phyloP scores from a whole-genome alignment of 1,140 invertebrate genomes.

The Lasaia peninsularis region DNA sequence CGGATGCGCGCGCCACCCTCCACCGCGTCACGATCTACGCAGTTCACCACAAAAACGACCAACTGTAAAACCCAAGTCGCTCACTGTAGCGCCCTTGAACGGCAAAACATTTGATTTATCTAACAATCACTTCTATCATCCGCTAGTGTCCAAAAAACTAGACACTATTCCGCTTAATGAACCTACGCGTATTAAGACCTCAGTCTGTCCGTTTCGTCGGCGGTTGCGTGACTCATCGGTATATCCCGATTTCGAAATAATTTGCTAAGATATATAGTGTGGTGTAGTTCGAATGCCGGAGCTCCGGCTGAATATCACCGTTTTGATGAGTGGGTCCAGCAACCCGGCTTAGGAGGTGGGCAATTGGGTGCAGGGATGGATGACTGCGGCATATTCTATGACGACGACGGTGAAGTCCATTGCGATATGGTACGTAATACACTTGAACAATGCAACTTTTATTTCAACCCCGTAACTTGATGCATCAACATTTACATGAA shows the following conservation, averaged over 20 bases:
- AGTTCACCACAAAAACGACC: conserved; percentile 65
- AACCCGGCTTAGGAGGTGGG: conserved; percentile 49
- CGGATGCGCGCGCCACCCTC: conserved; percentile 65
- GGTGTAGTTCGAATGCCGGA: conserved; percentile 61
- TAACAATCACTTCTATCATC: conserved; percentile 38
- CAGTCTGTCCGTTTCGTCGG: conserved; percentile 36
- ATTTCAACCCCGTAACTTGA: no score
- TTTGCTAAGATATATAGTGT: conserved; percentile 38
- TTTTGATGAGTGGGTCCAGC: conserved; percentile 46
- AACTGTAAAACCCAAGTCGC: conserved; percentile 44
- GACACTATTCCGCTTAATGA: conserved; percentile 40
- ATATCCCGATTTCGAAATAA: conserved; percentile 52
- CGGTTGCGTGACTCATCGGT: conserved; percentile 62
- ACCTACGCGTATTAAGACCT: conserved; percentile 44
- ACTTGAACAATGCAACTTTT: background rate
- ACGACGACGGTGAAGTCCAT: conserved; percentile 69
- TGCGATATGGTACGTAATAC: conserved; percentile 67
- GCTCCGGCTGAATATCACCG: conserved; percentile 38
- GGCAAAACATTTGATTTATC: conserved; percentile 36
- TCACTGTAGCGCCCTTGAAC: conserved; percentile 52
- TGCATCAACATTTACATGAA: no score
- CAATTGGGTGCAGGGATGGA: conserved; percentile 59
- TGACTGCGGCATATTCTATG: conserved; percentile 68
- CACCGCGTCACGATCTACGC: conserved; percentile 54
- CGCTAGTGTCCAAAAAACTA: conserved; percentile 31